Evolutionary conservation across 2,113 vertebrate species (phyloP), one percentile per base, ranked within the genome.

Genomic region (Xiphorhynchus elegans): DNA sequence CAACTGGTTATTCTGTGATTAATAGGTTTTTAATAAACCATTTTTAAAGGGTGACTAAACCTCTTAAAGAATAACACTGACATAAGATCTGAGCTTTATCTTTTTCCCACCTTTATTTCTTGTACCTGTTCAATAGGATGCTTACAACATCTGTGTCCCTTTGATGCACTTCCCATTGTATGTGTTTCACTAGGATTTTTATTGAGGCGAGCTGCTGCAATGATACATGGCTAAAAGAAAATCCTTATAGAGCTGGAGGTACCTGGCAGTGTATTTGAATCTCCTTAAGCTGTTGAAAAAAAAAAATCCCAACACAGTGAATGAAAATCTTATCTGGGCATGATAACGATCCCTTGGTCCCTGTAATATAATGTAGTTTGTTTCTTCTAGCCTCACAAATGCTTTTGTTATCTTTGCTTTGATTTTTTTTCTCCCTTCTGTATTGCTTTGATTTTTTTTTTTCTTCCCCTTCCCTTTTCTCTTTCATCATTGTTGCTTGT

Each of bases 401-500:
- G 87, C 93, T 95, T 96, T 95, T 96, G 91, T 96, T 97, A 96
- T 96, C 95, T 97, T 74, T 84, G 80, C 90, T 96, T 97, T 96
- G 86, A 94, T 95, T 87, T 92, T 95, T 87, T 40, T 24, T 6
- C 42, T 74, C 67, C 82, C 58, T 9, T 88, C 84, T 86, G 75
- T 95, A 96, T 94, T 23, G 24, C 95, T 96, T 95, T 96, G 89
- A 81, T 85, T 73, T 70, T 79, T 58, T 79, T 58, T 37, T 84
- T 42, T 4, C 2, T n/a, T 6, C 7, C 16, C 35, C 33, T 72
- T 81, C 42, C 37, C 87, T 70, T 86, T 92, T 92, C 94, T 95
- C 94, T 97, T 97, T 97, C 96, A 96, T 97, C 95, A 96, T 80
- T 91, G 91, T 92, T 96, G 93, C 94, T 97, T 97, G 94, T 97